Evolutionary conservation across 2,797 vertebrate genomes (phyloP).

Genomic region (Vultur gryphus): DNA sequence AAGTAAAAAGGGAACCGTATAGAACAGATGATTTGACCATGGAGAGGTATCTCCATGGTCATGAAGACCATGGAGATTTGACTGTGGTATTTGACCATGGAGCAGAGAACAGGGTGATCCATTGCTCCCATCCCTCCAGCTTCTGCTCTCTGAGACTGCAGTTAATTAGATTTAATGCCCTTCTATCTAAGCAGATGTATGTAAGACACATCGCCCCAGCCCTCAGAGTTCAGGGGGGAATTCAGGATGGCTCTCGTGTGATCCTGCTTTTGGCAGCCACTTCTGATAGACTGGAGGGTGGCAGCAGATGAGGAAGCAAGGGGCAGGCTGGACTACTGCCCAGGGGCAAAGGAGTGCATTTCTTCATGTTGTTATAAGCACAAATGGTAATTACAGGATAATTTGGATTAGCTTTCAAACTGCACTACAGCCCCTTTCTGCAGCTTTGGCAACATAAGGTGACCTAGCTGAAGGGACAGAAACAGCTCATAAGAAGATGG

Average conservation of each 20-base stretch:
- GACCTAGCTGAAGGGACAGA: not conserved
- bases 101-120: not conserved
- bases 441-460: not conserved
- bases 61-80: too few species aligned
- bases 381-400: constrained; percentile 15
- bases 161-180: constrained; percentile 24
- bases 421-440: not conserved
- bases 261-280: constrained; percentile 6
- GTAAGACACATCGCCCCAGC: not conserved
- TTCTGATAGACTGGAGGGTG: not conserved
- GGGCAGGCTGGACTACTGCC: constrained; percentile 6
- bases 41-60: not conserved
- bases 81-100: too few species aligned
- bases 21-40: not conserved
- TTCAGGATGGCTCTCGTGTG: not conserved
- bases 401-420: constrained; percentile 17
- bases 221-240: not conserved
- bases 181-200: constrained; percentile 19
- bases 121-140: not conserved
- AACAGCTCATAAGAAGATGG: not conserved
- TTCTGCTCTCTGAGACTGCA: not conserved
- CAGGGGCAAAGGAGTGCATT: constrained; percentile 19
- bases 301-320: constrained; percentile 2
- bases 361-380: constrained; percentile 25
- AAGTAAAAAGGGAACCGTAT: not conserved